A percentile compares a stretch with the other conserved stretches of the same genome.
These are phyloP conservation scores for Diarsia rubi DNA, from an alignment of 2,888 invertebrate genomes.

Conservation along the genomic window DNA sequence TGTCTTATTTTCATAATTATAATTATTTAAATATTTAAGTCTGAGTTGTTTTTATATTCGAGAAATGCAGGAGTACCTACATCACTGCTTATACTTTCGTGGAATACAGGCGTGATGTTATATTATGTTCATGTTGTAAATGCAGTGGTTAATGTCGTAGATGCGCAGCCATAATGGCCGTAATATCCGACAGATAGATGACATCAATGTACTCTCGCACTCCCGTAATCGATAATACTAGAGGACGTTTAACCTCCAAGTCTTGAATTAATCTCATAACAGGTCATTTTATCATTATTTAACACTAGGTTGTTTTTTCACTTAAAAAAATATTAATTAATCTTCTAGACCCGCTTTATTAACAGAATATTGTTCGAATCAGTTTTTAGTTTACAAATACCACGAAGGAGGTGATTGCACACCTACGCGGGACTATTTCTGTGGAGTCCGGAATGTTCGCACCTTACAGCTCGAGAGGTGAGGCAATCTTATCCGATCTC, in stretches of 20 bases:
- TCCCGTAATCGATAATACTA: not conserved
- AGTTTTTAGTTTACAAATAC: slow-evolving; percentile 59
- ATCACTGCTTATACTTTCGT: no score
- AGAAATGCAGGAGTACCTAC: not conserved
- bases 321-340: not conserved
- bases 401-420: slow-evolving; percentile 65
- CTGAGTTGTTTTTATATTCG: not conserved
- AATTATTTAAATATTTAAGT: not conserved
- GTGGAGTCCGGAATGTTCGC: slow-evolving; percentile 71
- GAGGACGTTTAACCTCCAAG: not conserved
- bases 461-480: slow-evolving; percentile 69
- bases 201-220: not conserved
- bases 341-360: slow-evolving; percentile 43
- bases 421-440: slow-evolving; percentile 76
- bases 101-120: no score
- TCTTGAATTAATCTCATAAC: not conserved
- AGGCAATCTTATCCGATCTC: slow-evolving; percentile 53
- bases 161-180: not conserved
- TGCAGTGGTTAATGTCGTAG: not conserved
- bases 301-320: not conserved
- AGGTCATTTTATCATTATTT: not conserved
- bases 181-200: not conserved
- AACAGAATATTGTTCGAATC: slow-evolving; percentile 52
- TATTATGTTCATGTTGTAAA: not conserved
- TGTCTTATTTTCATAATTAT: not conserved